Percentiles rank a stretch among this genome's conserved stretches.
Conservation (phyloP, 1,140 invertebrate genomes). For the Magallana gigas region DNA sequence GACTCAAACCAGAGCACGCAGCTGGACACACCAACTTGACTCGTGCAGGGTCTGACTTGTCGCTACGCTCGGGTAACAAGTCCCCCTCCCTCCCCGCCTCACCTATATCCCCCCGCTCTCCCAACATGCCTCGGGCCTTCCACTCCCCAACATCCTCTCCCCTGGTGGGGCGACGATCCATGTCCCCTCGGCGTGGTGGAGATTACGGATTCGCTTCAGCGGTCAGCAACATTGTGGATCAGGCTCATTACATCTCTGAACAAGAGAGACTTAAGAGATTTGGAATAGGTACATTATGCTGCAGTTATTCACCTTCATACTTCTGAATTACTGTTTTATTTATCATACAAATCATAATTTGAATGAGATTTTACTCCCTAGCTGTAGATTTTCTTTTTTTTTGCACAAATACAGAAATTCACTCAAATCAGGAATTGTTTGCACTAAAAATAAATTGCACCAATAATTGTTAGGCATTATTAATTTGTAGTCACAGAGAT, state of each 20-base stretch:
- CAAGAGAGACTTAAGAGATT: conserved; percentile 71
- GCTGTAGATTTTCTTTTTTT: no score
- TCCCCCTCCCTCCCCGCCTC: conserved; percentile 66
- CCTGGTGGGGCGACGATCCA: conserved; percentile 65
- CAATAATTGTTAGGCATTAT: no score
- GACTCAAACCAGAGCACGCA: conserved; percentile 73
- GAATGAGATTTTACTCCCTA: no score
- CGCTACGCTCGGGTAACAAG: conserved; percentile 56
- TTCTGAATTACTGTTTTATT: no score
- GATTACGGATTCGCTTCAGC: conserved; percentile 76
- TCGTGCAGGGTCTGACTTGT: conserved; percentile 54
- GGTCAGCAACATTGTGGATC: conserved; percentile 74
- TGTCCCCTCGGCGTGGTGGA: conserved; percentile 66
- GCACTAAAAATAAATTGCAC: no score
- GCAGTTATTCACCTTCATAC: no score
- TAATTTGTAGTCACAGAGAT: no score
- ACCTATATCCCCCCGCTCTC: conserved; percentile 67
- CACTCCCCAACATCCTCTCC: conserved; percentile 71
- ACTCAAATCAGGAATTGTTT: no score
- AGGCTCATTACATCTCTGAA: conserved; percentile 74
- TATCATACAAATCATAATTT: no score
- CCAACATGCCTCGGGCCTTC: conserved; percentile 66
- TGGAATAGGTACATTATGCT: conserved; percentile 48
- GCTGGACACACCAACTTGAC: conserved; percentile 44
- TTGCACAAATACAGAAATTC: no score